These are phyloP conservation scores for Dolichopus griseipennis DNA, from an alignment of 2,888 invertebrate genomes.

Conservation along the genomic window DNA sequence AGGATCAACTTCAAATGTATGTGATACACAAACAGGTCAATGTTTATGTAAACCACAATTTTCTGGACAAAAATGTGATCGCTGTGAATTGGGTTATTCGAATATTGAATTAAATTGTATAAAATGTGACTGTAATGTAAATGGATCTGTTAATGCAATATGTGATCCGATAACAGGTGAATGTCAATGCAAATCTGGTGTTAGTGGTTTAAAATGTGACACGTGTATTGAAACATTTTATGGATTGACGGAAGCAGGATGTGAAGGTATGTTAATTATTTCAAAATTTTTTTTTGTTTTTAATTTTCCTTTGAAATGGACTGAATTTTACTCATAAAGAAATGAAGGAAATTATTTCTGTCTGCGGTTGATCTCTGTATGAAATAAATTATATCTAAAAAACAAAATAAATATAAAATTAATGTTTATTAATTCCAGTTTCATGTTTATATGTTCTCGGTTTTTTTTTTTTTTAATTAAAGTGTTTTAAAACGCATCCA, in stretches of 20 bases:
- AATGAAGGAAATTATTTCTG: too few relatives aligned
- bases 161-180: constrained; percentile 72
- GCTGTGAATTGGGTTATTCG: constrained; percentile 58
- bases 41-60: constrained; percentile 67
- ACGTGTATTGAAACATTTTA: constrained; percentile 62
- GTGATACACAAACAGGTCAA: constrained; percentile 63
- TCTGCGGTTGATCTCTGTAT: too few relatives aligned
- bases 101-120: constrained; percentile 72
- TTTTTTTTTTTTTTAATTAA: too few relatives aligned
- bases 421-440: too few relatives aligned
- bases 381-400: too few relatives aligned
- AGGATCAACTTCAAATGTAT: constrained; percentile 63
- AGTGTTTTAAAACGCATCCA: too few relatives aligned
- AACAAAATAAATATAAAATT: too few relatives aligned
- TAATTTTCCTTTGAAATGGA: constrained; percentile 15
- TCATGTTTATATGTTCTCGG: too few relatives aligned
- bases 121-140: constrained; percentile 65
- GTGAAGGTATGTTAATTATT: constrained; percentile 52
- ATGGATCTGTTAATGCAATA: constrained; percentile 54
- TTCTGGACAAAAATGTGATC: constrained; percentile 61
- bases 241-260: constrained; percentile 57
- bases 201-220: constrained; percentile 68
- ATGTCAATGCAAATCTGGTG: constrained; percentile 69
- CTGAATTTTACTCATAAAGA: too few relatives aligned
- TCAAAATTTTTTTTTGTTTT: constrained; percentile 18